These are phyloP conservation scores for Calameuta pallipes DNA, from an alignment of 2,888 invertebrate species.

Conservation along the genomic window DNA sequence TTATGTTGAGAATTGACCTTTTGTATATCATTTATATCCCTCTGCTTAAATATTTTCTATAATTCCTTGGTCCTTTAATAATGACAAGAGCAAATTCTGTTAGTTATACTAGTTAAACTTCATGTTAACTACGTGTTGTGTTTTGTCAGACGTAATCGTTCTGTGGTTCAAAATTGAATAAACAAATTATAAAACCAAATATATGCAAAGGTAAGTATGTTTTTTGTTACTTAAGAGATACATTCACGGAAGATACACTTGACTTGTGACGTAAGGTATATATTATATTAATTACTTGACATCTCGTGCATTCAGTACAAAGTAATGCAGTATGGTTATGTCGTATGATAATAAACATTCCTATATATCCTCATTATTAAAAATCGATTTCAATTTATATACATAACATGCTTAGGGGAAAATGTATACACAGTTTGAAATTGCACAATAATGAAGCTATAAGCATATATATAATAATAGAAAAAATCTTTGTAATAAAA, in stretches of 20 bases:
- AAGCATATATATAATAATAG: background rate
- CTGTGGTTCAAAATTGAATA: background rate
- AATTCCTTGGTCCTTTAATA: background rate
- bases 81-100: background rate
- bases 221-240: background rate
- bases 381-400: background rate
- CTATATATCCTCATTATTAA: background rate
- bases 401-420: background rate
- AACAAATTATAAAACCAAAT: background rate
- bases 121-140: background rate
- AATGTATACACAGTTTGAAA: background rate
- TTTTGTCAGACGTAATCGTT: background rate
- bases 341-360: background rate
- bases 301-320: background rate
- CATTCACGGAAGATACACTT: background rate
- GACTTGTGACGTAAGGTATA: background rate
- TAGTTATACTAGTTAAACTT: background rate
- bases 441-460: background rate
- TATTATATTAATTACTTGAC: background rate
- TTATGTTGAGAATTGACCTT: background rate
- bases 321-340: background rate
- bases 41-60: background rate
- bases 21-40: background rate
- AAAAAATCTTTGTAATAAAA: background rate
- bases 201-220: background rate